Base-by-base conservation (phyloP, 37 sponge, comb jelly and placozoan species). In the Hexactinellida sp. region DNA sequence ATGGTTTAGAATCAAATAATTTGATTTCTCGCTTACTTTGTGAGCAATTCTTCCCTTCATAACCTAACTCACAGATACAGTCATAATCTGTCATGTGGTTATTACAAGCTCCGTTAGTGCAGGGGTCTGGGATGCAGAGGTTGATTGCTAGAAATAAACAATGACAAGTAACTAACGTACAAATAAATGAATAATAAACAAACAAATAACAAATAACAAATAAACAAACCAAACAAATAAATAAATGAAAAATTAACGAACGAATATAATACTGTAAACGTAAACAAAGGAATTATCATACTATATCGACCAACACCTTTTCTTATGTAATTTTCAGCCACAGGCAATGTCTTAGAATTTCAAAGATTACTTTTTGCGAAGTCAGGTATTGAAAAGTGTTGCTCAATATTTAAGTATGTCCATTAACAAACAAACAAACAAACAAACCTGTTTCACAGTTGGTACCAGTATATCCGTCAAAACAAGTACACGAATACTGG, bases 21-120 rank as follows among this genome's bases (percentile, higher is more conserved):
- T 16, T 63, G 5, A 28, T 63, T 7, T 32, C 19, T 23, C 76
- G 16, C 52, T 47, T 63, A 63, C 76, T 23, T 63, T 25, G 5
- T 63, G 21, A 3, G 13, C 76, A 63, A 63, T 63, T 63, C 30
- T 63, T 63, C 32, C 34, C 76, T 63, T 63, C 76, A 63, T 63
- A 63, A 7, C 76, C 76, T 23, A 32, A 32, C 5, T 25, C 76
- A 63, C 76, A 63, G 13, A 25, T 23, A n/a, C 76, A 63, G 34
- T 63, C 76, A 63, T 63, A 63, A n/a, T 63, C 76, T 63, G 76
- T 63, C 76, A 63, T 63, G 13, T 63, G 76, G 13, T 63, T 63
- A n/a, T 5, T 63, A 63, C 76, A 63, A 21, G 19, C 76, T 63
- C 76, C 76, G 34, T 63, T 63, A 3, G 3, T 1, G 13, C 76